These are phyloP conservation scores for Sympetrum striolatum DNA, from an alignment of 2,888 invertebrate genomes.

Conservation along the genomic window DNA sequence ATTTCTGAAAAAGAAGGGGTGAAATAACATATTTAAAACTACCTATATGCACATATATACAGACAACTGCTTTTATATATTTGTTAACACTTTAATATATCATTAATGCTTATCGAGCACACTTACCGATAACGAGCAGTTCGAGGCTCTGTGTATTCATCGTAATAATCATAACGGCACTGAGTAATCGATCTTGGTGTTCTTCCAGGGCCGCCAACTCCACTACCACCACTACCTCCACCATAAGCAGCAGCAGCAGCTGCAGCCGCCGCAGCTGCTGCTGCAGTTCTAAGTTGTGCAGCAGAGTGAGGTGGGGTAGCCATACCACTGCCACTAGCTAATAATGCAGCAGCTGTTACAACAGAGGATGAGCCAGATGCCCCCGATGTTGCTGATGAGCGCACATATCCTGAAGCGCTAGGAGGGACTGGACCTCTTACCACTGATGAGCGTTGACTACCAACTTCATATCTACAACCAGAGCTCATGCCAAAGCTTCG, in stretches of 20 bases:
- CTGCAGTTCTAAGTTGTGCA: slow-evolving; percentile 47
- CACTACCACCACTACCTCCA: slow-evolving; percentile 44
- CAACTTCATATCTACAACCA: slow-evolving; percentile 31
- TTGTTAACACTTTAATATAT: not conserved
- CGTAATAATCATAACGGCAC: slow-evolving; percentile 55
- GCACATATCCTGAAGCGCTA: slow-evolving; percentile 7
- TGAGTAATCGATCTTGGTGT: slow-evolving; percentile 6
- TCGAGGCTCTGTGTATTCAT: slow-evolving; percentile 10
- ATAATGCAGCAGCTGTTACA: slow-evolving; percentile 29
- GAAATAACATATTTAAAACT: not conserved
- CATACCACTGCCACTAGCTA: slow-evolving; percentile 22
- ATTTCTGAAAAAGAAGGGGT: slow-evolving; percentile 59
- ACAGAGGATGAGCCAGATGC: slow-evolving; percentile 23
- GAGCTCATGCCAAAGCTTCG: slow-evolving; percentile 30
- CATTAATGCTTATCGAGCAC: not conserved
- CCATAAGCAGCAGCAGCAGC: slow-evolving; percentile 46
- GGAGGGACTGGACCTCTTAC: slow-evolving; percentile 25
- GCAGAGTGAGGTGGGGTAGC: slow-evolving; percentile 27
- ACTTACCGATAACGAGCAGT: slow-evolving; percentile 14
- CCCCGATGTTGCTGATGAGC: slow-evolving; percentile 23
- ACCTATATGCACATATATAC: not conserved
- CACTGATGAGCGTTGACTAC: slow-evolving; percentile 13
- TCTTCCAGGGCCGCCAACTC: slow-evolving; percentile 8
- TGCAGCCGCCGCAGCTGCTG: slow-evolving; percentile 44
- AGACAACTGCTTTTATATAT: not conserved